These are phyloP conservation scores for Thera britannica DNA, from an alignment of 2,888 invertebrate species.

Conservation along the genomic window DNA sequence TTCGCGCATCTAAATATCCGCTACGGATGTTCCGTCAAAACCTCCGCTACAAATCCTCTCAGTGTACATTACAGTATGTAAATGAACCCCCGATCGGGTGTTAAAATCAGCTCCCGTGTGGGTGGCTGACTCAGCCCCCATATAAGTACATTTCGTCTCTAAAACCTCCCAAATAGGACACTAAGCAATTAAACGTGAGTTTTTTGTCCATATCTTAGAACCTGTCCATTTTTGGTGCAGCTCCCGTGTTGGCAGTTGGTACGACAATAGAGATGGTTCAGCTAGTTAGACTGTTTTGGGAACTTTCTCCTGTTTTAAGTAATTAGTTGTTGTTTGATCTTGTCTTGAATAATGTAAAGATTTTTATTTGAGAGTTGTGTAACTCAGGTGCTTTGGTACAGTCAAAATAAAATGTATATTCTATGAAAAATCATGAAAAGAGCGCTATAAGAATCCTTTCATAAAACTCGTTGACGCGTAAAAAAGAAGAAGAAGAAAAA, in stretches of 20 bases:
- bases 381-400: neutral
- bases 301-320: constrained; percentile 46
- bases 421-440: no score
- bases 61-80: constrained; percentile 29
- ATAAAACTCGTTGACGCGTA: no score
- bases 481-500: no score
- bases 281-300: constrained; percentile 44
- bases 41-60: constrained; percentile 15
- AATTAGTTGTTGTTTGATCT: constrained; percentile 26
- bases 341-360: neutral
- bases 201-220: constrained; percentile 59
- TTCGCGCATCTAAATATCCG: neutral
- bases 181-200: constrained; percentile 57
- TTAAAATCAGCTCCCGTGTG: constrained; percentile 52
- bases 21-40: neutral
- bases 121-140: constrained; percentile 48
- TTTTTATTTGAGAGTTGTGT: constrained; percentile 1
- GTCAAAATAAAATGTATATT: neutral
- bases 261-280: constrained; percentile 35
- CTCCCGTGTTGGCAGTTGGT: constrained; percentile 35
- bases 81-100: constrained; percentile 46
- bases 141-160: constrained; percentile 55
- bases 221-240: constrained; percentile 49
- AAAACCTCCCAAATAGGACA: constrained; percentile 49
- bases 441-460: no score